These are phyloP conservation scores for Psilopogon haemacephalus DNA, from an alignment of 2,113 vertebrate genomes.

Conservation along the genomic window DNA sequence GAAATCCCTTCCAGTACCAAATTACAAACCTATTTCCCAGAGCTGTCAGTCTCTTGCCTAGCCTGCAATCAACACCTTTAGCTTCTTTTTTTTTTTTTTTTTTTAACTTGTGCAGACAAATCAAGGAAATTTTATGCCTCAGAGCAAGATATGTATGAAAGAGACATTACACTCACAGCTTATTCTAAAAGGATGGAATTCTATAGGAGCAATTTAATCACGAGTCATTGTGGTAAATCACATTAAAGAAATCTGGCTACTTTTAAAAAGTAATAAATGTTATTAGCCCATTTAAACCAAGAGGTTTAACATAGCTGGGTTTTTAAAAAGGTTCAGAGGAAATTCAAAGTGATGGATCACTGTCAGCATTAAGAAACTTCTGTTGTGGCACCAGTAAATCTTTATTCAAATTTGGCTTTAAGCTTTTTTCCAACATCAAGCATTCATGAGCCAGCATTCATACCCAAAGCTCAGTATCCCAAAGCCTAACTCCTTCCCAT, in stretches of 20 bases:
- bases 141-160: not conserved
- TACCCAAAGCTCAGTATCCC: not conserved
- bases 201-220: slow-evolving; percentile 33
- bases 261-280: slow-evolving; percentile 29
- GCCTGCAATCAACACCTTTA: not conserved
- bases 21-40: not conserved
- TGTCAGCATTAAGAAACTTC: not conserved
- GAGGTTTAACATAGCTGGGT: not conserved
- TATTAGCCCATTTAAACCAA: slow-evolving; percentile 25
- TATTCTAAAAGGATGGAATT: slow-evolving; percentile 9
- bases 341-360: slow-evolving; percentile 12
- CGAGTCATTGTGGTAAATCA: slow-evolving; percentile 51
- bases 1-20: not conserved
- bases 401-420: not conserved
- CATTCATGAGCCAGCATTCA: not conserved
- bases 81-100: not conserved
- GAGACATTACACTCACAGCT: slow-evolving; percentile 7
- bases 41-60: not conserved
- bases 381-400: not conserved
- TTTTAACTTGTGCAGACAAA: not conserved
- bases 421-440: not conserved
- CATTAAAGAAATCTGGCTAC: slow-evolving; percentile 44
- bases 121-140: not conserved
- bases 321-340: not conserved
- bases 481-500: not conserved